Evolutionary conservation across 1,140 invertebrate genomes (phyloP), one percentile per base, ranked within the genome.

Genomic region (Apolygus lucorum): DNA sequence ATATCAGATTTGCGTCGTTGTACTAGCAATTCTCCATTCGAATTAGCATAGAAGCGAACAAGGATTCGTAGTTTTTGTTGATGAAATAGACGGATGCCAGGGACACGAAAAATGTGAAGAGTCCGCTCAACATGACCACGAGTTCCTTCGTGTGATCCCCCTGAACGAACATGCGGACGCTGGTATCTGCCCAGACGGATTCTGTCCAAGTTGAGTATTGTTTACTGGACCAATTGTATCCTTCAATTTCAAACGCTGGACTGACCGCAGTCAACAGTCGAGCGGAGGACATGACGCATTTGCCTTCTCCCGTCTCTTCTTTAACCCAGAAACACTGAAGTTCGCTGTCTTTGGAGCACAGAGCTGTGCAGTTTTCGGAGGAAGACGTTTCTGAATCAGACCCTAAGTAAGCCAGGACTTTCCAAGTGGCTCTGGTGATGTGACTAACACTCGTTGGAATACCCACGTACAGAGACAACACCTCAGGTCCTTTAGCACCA

Each of bases 171-270:
- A 96, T 86, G 69, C 90, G 82, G 26, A 91, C 84, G 68, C 83
- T 86, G 69, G 92, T 82, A 22, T 82, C 78, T 34, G 83, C 77
- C 93, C 93, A 96, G 13, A 89, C 84, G 1, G 92, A 95, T 83
- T 97, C 94, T 24, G 93, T 91, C 94, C 94, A 97, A 8, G 92
- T 89, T 0, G 93, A 92, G 78, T 89, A 96, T 70, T 85, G 52
- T 1, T 87, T 86, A 0, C 90, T 92, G 25, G 81, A 80, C 85
- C 90, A 90, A 75, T 95, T 83, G 76, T 95, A 93, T 75, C 84
- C 91, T 73, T 85, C 77, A 69, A 89, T 87, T 25, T 84, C 77
- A 78, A 92, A 92, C 0, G 91, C 91, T 22, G 91, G 91, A 78
- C 92, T 94, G 1, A 88, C 71, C 1, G 93, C 92, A 68, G 80